Conservation (phyloP, 2,888 invertebrate genomes). For the Melanotus villosus region DNA sequence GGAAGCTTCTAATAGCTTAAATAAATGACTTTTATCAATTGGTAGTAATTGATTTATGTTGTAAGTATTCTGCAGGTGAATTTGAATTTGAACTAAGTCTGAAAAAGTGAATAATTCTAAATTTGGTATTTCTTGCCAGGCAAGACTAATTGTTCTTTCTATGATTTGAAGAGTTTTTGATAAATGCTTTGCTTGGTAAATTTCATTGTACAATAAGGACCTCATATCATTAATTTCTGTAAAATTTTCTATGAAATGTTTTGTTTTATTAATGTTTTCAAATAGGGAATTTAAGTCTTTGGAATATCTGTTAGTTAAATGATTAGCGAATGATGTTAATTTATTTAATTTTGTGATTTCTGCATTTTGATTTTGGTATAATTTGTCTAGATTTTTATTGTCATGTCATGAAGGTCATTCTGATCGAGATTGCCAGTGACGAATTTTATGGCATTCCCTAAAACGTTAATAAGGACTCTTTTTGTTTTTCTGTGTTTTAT, state of each 20-base stretch:
- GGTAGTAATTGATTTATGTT: slow-evolving; percentile 31
- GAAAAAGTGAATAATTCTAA: slow-evolving; percentile 29
- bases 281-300: no score
- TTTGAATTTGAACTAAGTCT: slow-evolving; percentile 27
- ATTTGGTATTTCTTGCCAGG: slow-evolving; percentile 30
- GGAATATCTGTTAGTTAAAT: no score
- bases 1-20: slow-evolving; percentile 35
- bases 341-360: no score
- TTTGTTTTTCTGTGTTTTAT: slow-evolving; percentile 1
- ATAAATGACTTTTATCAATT: slow-evolving; percentile 31
- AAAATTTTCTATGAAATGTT: slow-evolving; percentile 8
- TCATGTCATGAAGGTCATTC: no score
- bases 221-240: not conserved
- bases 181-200: slow-evolving; percentile 9
- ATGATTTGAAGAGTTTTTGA: slow-evolving; percentile 4
- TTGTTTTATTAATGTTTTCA: no score
- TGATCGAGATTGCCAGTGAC: no score
- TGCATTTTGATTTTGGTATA: no score
- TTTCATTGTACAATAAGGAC: slow-evolving; percentile 25
- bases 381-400: no score
- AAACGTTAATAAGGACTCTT: slow-evolving; percentile 29
- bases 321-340: no score
- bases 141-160: slow-evolving; percentile 33
- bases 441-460: slow-evolving; percentile 40
- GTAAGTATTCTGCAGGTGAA: slow-evolving; percentile 37